Evolutionary conservation across 64 coral and sea anemone species (phyloP), one percentile per base, ranked within the genome.

Genomic region (Cladopsammia gracilis): DNA sequence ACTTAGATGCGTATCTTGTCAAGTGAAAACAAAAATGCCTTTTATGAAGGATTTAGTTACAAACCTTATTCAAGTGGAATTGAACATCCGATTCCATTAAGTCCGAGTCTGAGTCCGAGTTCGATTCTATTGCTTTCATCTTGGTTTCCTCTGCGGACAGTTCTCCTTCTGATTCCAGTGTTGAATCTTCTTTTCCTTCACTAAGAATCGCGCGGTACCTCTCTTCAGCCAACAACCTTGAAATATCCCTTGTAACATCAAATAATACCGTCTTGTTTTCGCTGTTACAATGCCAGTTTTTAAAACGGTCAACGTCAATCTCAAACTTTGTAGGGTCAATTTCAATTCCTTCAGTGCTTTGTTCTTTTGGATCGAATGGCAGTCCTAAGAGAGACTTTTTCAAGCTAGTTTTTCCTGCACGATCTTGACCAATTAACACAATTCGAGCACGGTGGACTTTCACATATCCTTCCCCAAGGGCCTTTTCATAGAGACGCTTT

Each of bases 351-450:
- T 34, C 53, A 11, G 87, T 89, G 54, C 87, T 89, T 51, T 58
- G 11, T 77, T 89, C 71, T 18, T 65, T 34, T 76, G 87, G 87
- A n/a, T 89, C 87, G 75, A 89, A 89, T 76, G 87, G 71, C 15
- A 89, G 24, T 44, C 87, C 87, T 34, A 89, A 18, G 57, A 89
- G 87, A 42, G 71, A 89, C 57, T 89, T 89, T 42, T 89, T 89
- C n/a, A 89, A 73, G 76, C 87, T 89, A 23, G 87, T 89, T 49
- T 89, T 89, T 0, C 87, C 87, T 0, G 87, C 87, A n/a, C 87
- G 43, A 57, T 89, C 87, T 44, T 89, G 87, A 5, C 87, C 87
- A 89, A 89, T 44, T 3, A 89, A 48, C 68, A 89, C 45, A 45
- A 89, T 77, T 43, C 87, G 25, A n/a, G 50, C 87, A 16, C 87